These are phyloP conservation scores for Anser cygnoides DNA, from an alignment of 2,113 vertebrate genomes.

Conservation along the genomic window DNA sequence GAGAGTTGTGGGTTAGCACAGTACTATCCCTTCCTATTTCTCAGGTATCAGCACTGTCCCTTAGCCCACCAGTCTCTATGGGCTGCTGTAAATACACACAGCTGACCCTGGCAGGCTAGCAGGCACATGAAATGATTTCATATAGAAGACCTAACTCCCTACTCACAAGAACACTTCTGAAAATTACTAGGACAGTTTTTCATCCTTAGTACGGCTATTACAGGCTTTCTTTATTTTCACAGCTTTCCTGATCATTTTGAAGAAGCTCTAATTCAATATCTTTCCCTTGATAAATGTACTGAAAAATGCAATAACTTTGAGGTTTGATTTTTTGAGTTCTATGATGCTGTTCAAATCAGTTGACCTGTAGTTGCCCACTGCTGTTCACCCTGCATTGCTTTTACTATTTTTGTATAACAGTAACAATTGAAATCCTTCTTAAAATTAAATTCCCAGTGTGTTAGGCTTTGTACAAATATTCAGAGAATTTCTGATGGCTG, in stretches of 20 bases:
- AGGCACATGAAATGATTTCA: neutral
- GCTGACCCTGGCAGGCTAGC: neutral
- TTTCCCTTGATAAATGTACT: neutral
- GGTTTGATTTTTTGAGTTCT: neutral
- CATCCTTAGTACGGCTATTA: neutral
- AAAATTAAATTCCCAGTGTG: neutral
- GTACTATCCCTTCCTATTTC: neutral
- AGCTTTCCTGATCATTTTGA: neutral
- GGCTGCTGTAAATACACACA: neutral
- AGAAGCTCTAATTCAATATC: neutral
- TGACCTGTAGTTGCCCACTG: neutral
- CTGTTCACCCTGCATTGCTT: neutral
- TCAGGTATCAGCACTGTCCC: neutral
- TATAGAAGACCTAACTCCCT: neutral
- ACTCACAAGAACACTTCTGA: neutral
- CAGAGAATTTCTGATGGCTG: neutral
- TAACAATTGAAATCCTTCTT: neutral
- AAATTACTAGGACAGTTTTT: neutral
- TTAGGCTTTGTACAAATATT: neutral
- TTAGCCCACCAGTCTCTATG: neutral
- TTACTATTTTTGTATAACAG: neutral
- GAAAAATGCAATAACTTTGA: neutral
- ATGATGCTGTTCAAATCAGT: neutral
- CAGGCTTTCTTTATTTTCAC: neutral
- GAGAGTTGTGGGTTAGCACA: neutral